Evolutionary conservation across 2,888 invertebrate species (phyloP).

Genomic region (Caradrina clavipalpis): DNA sequence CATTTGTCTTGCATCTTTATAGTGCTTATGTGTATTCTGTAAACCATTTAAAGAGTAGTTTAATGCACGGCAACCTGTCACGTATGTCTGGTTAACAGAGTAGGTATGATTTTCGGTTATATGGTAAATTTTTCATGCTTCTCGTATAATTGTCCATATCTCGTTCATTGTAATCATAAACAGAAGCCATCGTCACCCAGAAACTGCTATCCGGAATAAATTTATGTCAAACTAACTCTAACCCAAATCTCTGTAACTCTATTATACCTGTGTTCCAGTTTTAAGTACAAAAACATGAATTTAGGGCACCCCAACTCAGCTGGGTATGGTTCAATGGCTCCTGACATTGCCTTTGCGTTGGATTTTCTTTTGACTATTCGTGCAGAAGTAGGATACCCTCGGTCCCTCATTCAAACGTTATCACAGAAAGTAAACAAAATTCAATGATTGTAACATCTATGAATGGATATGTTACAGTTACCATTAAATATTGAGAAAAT

Average conservation of each 20-base stretch:
- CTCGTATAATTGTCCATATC: neutral
- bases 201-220: neutral
- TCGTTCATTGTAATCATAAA: neutral
- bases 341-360: neutral
- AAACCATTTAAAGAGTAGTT: slow-evolving; percentile 21
- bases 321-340: neutral
- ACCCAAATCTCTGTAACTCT: neutral
- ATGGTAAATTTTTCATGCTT: neutral
- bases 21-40: neutral
- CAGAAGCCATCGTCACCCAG: neutral
- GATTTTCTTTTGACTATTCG: neutral
- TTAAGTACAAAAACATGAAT: neutral
- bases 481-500: too few species aligned
- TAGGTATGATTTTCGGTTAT: neutral
- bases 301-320: neutral
- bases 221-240: neutral
- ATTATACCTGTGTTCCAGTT: neutral
- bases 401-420: neutral
- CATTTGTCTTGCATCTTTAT: slow-evolving; percentile 12
- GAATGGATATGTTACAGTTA: too few species aligned
- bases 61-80: neutral
- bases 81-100: neutral
- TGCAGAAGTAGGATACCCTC: neutral
- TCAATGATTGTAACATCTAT: neutral
- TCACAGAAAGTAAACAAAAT: neutral